Conservation (phyloP, 1,140 invertebrate species). For the Whitmania pigra region DNA sequence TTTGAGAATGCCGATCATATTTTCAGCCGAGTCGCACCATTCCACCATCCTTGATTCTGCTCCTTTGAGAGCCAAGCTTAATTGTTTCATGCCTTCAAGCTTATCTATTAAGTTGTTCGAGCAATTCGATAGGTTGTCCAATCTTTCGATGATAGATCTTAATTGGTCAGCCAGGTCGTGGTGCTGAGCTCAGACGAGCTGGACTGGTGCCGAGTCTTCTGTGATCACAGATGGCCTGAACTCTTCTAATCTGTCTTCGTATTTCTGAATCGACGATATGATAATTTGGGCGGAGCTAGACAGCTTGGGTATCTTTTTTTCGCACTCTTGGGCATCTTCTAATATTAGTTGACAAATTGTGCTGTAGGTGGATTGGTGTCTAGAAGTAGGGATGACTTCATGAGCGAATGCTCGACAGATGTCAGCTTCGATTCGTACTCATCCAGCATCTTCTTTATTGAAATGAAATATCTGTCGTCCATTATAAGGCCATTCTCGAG, state of each 20-base stretch:
- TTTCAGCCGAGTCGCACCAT: not conserved
- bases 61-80: not conserved
- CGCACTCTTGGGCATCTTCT: not conserved
- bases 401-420: not conserved
- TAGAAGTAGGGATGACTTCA: not conserved
- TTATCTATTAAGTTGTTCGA: constrained; percentile 2
- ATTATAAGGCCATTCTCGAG: constrained; percentile 12
- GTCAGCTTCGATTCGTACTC: not conserved
- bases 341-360: not conserved
- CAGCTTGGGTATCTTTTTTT: not conserved
- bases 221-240: not conserved
- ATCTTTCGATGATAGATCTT: constrained; percentile 4
- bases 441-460: not conserved
- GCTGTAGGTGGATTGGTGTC: not conserved
- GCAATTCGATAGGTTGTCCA: not conserved
- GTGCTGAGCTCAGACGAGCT: not conserved
- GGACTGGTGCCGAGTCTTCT: not conserved
- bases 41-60: not conserved
- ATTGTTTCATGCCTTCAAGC: not conserved
- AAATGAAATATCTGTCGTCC: not conserved
- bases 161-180: not conserved
- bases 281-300: not conserved
- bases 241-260: constrained; percentile 5
- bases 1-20: not conserved
- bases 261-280: constrained; percentile 4